Percentiles rank a stretch among this genome's conserved stretches.
Evolutionary conservation across 2,888 invertebrate species (phyloP).

Genomic region (Agrochola circellaris): DNA sequence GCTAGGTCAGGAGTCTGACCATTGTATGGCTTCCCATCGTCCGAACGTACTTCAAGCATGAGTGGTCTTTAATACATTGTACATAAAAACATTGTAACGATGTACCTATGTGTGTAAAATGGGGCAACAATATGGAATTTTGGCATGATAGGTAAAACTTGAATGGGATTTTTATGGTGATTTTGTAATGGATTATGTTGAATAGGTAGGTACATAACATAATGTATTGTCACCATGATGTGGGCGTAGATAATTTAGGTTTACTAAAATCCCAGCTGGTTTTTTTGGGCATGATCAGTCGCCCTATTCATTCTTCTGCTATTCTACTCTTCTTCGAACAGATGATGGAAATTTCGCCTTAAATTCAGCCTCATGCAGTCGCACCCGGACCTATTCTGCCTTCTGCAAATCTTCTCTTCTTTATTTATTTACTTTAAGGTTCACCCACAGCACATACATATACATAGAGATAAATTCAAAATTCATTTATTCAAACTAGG

Average conservation of each 20-base stretch:
- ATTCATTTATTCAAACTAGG: no score
- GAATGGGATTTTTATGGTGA: slow-evolving; percentile 16
- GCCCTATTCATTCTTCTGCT: background rate
- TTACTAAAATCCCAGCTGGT: background rate
- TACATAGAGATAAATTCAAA: no score
- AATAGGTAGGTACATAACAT: background rate
- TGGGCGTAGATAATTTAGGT: background rate
- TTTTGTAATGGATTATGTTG: slow-evolving; percentile 10
- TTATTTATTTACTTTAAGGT: no score
- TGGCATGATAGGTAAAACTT: background rate
- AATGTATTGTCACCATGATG: background rate
- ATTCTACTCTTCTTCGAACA: background rate
- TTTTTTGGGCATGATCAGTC: background rate
- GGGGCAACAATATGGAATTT: slow-evolving; percentile 39
- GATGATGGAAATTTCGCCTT: background rate
- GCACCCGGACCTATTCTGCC: no score
- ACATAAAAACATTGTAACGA: slow-evolving; percentile 21
- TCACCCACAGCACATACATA: no score
- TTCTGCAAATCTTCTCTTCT: no score
- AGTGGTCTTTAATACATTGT: slow-evolving; percentile 37
- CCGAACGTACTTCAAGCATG: slow-evolving; percentile 58
- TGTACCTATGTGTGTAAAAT: slow-evolving; percentile 20
- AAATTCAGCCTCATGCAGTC: no score
- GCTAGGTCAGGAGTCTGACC: slow-evolving; percentile 64
- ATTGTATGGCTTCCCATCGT: slow-evolving; percentile 67